Conservation (phyloP, 2,113 vertebrate genomes). For the Eulemur macaco region DNA sequence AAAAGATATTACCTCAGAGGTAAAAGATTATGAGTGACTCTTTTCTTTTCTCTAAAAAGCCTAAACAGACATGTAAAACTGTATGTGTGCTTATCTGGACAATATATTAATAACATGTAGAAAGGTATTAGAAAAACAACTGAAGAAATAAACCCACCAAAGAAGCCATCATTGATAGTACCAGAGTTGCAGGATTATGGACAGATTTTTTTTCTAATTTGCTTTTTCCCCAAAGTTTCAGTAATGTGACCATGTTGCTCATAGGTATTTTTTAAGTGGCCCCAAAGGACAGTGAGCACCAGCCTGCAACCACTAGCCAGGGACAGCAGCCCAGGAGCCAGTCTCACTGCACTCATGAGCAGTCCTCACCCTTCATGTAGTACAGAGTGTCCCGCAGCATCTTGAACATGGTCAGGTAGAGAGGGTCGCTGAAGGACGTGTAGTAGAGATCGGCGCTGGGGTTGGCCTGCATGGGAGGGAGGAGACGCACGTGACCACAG, state of each 20-base stretch:
- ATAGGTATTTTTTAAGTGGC: background rate
- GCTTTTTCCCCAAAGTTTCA: background rate
- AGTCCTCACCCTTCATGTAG: constrained; percentile 91
- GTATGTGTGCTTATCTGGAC: background rate
- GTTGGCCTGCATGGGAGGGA: constrained; percentile 83
- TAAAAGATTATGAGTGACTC: background rate
- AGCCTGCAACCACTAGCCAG: background rate
- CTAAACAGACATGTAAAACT: background rate
- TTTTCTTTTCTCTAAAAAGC: background rate
- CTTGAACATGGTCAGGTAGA: constrained; percentile 97
- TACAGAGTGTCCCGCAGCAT: constrained; percentile 97
- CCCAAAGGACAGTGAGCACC: background rate
- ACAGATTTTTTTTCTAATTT: background rate
- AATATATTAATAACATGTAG: background rate
- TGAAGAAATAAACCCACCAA: background rate
- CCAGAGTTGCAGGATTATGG: background rate
- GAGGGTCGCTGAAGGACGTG: constrained; percentile 93
- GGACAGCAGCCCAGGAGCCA: background rate
- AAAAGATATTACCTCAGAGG: background rate
- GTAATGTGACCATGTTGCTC: background rate
- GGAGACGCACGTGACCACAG: background rate
- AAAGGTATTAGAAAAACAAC: background rate
- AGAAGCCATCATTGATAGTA: background rate
- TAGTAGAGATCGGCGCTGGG: constrained; percentile 89
- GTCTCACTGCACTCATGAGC: background rate